phyloP scores from a whole-genome alignment of 2,113 vertebrate species.

The Hemicordylus capensis region DNA sequence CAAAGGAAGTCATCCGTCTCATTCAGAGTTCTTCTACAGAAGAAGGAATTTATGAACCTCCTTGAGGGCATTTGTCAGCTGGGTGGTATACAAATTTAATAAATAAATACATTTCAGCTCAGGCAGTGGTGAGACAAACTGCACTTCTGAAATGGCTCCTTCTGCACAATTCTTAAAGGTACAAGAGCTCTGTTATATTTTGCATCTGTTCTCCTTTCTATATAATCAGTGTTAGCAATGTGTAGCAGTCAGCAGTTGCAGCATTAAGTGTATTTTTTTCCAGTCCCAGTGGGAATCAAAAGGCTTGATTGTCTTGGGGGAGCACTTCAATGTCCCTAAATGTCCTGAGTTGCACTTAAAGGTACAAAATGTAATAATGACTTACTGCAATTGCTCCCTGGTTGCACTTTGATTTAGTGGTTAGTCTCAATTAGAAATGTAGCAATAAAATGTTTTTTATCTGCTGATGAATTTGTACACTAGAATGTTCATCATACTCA shows the following conservation, averaged over 20 bases:
- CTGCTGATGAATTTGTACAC: conserved; percentile 66
- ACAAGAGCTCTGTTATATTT: not conserved
- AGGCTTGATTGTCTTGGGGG: not conserved
- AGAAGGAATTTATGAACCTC: no score
- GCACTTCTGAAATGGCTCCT: not conserved
- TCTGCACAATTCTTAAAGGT: not conserved
- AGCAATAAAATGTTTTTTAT: conserved; percentile 56
- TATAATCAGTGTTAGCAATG: not conserved
- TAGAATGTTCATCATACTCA: conserved; percentile 65
- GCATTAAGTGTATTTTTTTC: conserved; percentile 9
- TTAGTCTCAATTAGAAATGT: conserved; percentile 50
- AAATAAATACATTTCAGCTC: not conserved
- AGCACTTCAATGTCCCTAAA: not conserved
- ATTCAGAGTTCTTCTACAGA: no score
- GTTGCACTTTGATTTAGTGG: conserved; percentile 59
- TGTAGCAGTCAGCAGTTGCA: not conserved
- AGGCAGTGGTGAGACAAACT: not conserved
- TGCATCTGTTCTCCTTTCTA: not conserved
- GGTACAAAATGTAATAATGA: conserved; percentile 32
- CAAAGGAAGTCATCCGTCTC: no score
- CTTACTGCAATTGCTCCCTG: conserved; percentile 36
- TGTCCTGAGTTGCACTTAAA: not conserved
- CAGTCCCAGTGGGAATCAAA: not conserved
- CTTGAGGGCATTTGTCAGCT: no score
- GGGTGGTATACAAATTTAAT: no score